Evolutionary conservation across 2,113 vertebrate species (phyloP).

Genomic region (Circaetus cinerascens): DNA sequence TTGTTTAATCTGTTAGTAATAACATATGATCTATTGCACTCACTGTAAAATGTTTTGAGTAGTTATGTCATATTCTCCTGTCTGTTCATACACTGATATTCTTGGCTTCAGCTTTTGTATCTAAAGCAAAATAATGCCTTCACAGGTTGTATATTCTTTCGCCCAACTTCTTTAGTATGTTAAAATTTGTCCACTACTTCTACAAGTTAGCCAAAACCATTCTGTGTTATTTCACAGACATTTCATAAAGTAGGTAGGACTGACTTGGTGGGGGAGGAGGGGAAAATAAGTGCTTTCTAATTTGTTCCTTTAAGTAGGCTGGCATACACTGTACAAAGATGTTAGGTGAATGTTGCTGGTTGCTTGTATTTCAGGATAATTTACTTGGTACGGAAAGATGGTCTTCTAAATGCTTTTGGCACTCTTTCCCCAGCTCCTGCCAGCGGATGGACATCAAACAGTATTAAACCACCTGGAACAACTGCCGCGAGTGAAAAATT

Average conservation of each 20-base stretch:
- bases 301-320: neutral
- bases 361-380: neutral
- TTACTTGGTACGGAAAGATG: neutral
- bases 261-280: neutral
- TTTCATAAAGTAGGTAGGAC: neutral
- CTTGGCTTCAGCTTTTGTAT: neutral
- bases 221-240: neutral
- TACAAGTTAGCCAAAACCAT: neutral
- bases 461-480: constrained; percentile 29
- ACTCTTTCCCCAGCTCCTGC: constrained; percentile 64
- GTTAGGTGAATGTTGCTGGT: neutral
- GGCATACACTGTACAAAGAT: neutral
- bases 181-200: neutral
- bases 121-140: constrained; percentile 7
- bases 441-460: constrained; percentile 78
- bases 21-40: neutral
- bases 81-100: neutral
- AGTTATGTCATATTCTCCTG: neutral
- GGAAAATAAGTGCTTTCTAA: neutral
- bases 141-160: neutral
- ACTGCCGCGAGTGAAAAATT: constrained; percentile 37
- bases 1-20: neutral
- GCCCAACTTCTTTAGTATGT: neutral
- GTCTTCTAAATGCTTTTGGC: neutral
- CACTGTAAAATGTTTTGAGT: neutral